phyloP scores from a whole-genome alignment of 2,888 invertebrate genomes.

The Pardosa pseudoannulata region DNA sequence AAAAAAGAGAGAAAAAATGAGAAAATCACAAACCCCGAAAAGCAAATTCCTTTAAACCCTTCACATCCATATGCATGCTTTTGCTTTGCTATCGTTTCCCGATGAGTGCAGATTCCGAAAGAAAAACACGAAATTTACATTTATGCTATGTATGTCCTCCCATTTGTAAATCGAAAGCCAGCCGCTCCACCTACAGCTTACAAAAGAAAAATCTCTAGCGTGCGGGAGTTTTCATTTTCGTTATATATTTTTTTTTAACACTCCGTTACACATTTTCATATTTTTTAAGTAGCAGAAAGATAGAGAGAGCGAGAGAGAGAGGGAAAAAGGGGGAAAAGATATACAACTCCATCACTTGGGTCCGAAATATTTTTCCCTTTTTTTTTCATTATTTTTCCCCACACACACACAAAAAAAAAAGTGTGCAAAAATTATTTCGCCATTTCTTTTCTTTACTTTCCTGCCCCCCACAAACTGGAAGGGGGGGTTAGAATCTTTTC shows the following conservation, averaged over 20 bases:
- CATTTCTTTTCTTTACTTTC: conserved; percentile 6
- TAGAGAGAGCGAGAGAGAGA: background rate
- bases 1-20: background rate
- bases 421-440: conserved; percentile 30
- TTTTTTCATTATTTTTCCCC: conserved; percentile 20
- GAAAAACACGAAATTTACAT: conserved; percentile 14
- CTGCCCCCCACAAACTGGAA: background rate
- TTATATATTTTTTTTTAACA: conserved; percentile 51
- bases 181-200: background rate
- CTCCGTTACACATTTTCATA: conserved; percentile 60
- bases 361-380: background rate
- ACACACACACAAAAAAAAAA: background rate
- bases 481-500: background rate
- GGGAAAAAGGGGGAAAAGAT: too few species aligned
- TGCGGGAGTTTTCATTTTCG: conserved; percentile 3
- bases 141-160: background rate
- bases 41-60: background rate
- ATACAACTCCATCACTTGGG: background rate
- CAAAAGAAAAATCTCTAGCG: background rate
- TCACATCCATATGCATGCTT: conserved; percentile 6
- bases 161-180: conserved; percentile 16
- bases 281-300: conserved; percentile 33
- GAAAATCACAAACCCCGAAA: background rate
- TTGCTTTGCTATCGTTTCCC: conserved; percentile 3
- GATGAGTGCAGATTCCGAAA: background rate